Evolutionary conservation across 2,888 invertebrate genomes (phyloP).

Genomic region (Petrophora chlorosata): DNA sequence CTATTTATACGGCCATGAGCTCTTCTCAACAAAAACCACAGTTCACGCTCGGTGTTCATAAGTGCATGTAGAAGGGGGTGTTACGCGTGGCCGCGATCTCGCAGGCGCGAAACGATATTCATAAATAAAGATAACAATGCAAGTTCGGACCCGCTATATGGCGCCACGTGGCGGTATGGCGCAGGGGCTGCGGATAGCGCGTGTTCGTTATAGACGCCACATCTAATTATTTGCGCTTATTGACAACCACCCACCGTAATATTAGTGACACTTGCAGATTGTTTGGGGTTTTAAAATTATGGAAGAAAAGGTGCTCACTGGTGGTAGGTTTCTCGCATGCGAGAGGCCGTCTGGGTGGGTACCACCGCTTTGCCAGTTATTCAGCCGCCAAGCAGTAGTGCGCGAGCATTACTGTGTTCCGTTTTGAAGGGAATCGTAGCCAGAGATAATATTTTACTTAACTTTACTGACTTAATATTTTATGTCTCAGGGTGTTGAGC

Average conservation of each 20-base stretch:
- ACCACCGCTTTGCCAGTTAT: no score
- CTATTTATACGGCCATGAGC: no score
- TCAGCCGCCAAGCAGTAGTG: no score
- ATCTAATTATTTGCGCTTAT: slow-evolving; percentile 73
- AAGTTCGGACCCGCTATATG: no score
- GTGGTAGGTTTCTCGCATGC: no score
- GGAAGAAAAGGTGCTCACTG: background rate
- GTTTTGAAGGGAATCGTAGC: no score
- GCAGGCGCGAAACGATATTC: slow-evolving; percentile 70
- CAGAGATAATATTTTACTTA: no score
- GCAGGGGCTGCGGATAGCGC: slow-evolving; percentile 47
- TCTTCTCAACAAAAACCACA: slow-evolving; percentile 2
- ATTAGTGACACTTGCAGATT: slow-evolving; percentile 30
- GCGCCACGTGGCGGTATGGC: slow-evolving; percentile 48
- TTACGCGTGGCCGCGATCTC: slow-evolving; percentile 62
- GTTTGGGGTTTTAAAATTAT: slow-evolving; percentile 13
- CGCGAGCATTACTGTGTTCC: no score
- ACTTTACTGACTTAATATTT: no score
- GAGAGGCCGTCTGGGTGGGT: no score
- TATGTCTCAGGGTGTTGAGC: no score
- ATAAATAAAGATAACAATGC: slow-evolving; percentile 77
- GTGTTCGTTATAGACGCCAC: slow-evolving; percentile 57
- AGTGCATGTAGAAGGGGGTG: slow-evolving; percentile 15
- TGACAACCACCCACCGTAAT: slow-evolving; percentile 47
- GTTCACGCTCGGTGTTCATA: background rate